Percentiles rank a stretch among this genome's conserved stretches.
Conservation (phyloP, 1,140 invertebrate genomes). For the Drosophila mayri region DNA sequence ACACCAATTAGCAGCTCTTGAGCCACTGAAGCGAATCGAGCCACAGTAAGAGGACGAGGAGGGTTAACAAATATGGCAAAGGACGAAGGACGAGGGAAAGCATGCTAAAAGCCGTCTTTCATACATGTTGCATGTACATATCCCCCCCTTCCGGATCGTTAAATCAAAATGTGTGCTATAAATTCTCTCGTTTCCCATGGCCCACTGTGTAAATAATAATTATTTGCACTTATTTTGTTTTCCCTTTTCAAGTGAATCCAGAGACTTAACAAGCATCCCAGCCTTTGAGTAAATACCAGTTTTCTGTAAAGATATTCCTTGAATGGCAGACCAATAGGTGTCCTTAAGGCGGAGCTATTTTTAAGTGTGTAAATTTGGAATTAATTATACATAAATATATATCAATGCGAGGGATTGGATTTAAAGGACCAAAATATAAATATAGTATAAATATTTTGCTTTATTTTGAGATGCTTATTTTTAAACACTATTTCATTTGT, state of each 20-base stretch:
- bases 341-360: constrained; percentile 1
- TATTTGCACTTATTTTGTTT: constrained; percentile 58
- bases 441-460: neutral
- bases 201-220: constrained; percentile 73
- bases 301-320: neutral
- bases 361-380: neutral
- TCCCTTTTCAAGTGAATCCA: constrained; percentile 39
- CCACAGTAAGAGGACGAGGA: neutral
- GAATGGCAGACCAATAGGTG: neutral
- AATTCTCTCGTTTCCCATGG: constrained; percentile 40
- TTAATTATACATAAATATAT: neutral
- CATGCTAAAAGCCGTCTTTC: constrained; percentile 46
- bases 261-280: constrained; percentile 32
- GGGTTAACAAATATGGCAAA: constrained; percentile 29
- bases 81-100: constrained; percentile 2
- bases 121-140: constrained; percentile 4
- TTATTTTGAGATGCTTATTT: neutral
- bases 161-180: constrained; percentile 69
- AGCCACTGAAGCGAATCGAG: constrained; percentile 23
- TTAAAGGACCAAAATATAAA: no score
- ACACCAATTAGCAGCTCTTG: constrained; percentile 70
- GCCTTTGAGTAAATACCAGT: constrained; percentile 34
- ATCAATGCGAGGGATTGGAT: no score
- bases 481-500: neutral
- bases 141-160: constrained; percentile 50